Conservation (phyloP, 2,113 vertebrate species). For the Corynorhinus townsendii region DNA sequence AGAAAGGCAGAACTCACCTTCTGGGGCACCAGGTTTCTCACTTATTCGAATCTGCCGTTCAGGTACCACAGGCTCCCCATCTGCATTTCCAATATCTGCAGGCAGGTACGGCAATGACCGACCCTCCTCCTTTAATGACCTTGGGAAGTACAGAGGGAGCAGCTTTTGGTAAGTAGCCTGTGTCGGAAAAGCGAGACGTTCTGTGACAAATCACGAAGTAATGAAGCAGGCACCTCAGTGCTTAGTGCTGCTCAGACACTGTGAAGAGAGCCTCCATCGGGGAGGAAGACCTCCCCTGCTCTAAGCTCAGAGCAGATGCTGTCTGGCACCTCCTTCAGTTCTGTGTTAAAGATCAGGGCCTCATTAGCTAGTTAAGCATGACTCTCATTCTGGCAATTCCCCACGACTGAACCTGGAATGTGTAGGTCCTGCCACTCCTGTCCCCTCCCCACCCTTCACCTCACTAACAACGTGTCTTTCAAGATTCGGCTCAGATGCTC, state of each 20-base stretch:
- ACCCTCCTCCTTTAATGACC: constrained; percentile 89
- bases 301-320: not conserved
- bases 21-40: constrained; percentile 91
- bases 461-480: not conserved
- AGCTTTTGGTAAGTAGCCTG: constrained; percentile 91
- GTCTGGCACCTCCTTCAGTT: not conserved
- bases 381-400: too few species aligned
- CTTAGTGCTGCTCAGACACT: fast-evolving
- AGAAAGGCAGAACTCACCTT: constrained; percentile 81
- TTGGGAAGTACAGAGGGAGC: constrained; percentile 94
- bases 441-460: not conserved
- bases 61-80: constrained; percentile 95
- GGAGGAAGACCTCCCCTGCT: not conserved
- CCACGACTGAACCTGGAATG: not conserved
- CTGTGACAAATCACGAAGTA: not conserved
- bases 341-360: not conserved
- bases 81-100: constrained; percentile 94
- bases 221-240: not conserved
- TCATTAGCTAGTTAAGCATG: not conserved
- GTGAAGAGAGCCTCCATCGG: not conserved
- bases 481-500: not conserved
- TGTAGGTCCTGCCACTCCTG: not conserved
- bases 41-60: constrained; percentile 96
- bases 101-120: constrained; percentile 87
- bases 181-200: constrained; percentile 55